phyloP scores from a whole-genome alignment of 2,797 vertebrate genomes.

The Cygnus olor region DNA sequence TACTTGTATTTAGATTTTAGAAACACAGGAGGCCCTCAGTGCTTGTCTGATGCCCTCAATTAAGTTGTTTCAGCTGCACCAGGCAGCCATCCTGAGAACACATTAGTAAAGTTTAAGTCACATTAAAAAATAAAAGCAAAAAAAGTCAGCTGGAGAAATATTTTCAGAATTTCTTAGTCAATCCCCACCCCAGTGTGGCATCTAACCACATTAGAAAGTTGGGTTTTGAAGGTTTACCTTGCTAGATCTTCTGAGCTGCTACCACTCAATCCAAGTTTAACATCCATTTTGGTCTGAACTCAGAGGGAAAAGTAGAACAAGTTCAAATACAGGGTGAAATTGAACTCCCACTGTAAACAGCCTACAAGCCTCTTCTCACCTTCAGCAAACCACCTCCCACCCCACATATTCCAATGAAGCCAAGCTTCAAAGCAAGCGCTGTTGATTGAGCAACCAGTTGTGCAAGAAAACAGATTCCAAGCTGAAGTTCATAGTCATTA shows the following conservation, averaged over 20 bases:
- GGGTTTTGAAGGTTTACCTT: slow-evolving; percentile 25
- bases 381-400: not conserved
- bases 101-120: not conserved
- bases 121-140: not conserved
- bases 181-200: not conserved
- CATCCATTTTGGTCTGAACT: not conserved
- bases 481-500: fast-evolving
- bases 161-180: fast-evolving
- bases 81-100: not conserved
- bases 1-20: not conserved
- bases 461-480: not conserved
- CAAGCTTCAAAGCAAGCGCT: not conserved
- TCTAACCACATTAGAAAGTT: not conserved
- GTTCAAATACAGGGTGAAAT: not conserved
- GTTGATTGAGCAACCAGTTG: not conserved
- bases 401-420: not conserved
- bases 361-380: not conserved
- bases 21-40: not conserved
- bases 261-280: not conserved
- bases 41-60: not conserved
- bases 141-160: not conserved
- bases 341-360: not conserved
- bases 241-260: not conserved
- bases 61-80: not conserved
- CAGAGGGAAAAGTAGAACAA: not conserved